These are phyloP conservation scores for Octopus sinensis DNA, from an alignment of 1,140 invertebrate species.

Conservation along the genomic window DNA sequence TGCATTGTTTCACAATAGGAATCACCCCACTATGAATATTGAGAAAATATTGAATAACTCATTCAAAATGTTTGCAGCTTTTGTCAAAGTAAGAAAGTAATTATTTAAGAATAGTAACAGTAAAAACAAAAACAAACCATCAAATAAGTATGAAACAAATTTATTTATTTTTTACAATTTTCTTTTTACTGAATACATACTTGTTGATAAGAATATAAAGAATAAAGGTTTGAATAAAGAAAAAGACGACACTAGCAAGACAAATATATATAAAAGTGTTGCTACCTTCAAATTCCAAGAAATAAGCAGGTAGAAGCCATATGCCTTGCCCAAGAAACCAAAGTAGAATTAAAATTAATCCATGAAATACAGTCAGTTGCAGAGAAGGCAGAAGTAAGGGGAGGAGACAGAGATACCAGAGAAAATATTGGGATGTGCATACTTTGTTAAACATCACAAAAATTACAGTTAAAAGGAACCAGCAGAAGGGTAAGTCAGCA, in stretches of 20 bases:
- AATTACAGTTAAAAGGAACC: conserved; percentile 80
- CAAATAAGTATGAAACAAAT: too few species aligned
- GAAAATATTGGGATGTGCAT: conserved; percentile 87
- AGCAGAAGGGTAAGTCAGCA: conserved; percentile 74
- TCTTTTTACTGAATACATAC: conserved; percentile 21
- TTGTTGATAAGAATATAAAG: conserved; percentile 37
- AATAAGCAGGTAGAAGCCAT: conserved; percentile 89
- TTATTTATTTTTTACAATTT: too few species aligned
- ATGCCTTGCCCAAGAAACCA: conserved; percentile 78
- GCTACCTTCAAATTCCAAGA: conserved; percentile 81
- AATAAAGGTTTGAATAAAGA: conserved; percentile 55
- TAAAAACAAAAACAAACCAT: too few species aligned
- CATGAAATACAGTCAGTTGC: conserved; percentile 39
- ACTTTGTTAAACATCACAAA: conserved; percentile 96
- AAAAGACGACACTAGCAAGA: conserved; percentile 58
- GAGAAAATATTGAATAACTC: too few species aligned
- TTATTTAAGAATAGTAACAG: too few species aligned
- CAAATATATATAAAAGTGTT: conserved; percentile 72
- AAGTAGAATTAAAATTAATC: conserved; percentile 55
- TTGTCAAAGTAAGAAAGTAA: too few species aligned
- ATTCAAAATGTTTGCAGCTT: too few species aligned
- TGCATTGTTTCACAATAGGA: too few species aligned
- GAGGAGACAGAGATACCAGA: conserved; percentile 90
- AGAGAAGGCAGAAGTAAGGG: conserved; percentile 68
- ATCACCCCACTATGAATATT: too few species aligned